Percentiles rank a stretch among this genome's conserved stretches.
Evolutionary conservation across 2,888 invertebrate genomes (phyloP).

Genomic region (Ochropacha duplaris): DNA sequence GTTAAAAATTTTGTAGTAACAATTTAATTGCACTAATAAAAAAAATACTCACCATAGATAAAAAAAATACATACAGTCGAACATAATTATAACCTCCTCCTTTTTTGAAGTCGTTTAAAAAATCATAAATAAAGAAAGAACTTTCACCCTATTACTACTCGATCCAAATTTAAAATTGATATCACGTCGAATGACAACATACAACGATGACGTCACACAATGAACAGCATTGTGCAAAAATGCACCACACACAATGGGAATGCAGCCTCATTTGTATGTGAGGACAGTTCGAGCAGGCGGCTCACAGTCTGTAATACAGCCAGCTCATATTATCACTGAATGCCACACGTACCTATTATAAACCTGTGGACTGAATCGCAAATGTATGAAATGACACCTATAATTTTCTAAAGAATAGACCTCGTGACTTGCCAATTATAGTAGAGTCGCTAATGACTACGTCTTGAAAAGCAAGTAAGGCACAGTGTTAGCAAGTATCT

Average conservation of each 20-base stretch:
- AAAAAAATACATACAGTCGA: too few relatives aligned
- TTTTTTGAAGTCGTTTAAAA: too few relatives aligned
- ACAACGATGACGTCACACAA: conserved; percentile 41
- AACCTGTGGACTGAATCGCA: conserved; percentile 55
- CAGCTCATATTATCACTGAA: conserved; percentile 59
- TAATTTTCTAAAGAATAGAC: conserved; percentile 44
- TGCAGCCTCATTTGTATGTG: conserved; percentile 63
- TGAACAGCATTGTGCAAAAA: conserved; percentile 29
- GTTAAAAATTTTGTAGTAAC: too few relatives aligned
- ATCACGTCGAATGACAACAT: conserved; percentile 3
- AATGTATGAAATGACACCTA: conserved; percentile 50
- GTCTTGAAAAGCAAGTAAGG: conserved; percentile 2
- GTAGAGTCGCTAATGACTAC: background rate
- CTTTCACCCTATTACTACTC: too few relatives aligned
- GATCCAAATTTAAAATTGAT: background rate
- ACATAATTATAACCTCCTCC: too few relatives aligned
- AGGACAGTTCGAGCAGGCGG: conserved; percentile 48
- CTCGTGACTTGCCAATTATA: conserved; percentile 2
- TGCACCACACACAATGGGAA: conserved; percentile 42
- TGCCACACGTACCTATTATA: conserved; percentile 47
- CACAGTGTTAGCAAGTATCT: conserved; percentile 2
- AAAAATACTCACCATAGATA: too few relatives aligned
- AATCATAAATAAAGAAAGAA: too few relatives aligned
- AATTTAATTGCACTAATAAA: too few relatives aligned
- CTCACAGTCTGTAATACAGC: conserved; percentile 63